Evolutionary conservation across 2,888 invertebrate genomes (phyloP), one percentile per base, ranked within the genome.

Genomic region (Prenolepis imparis): DNA sequence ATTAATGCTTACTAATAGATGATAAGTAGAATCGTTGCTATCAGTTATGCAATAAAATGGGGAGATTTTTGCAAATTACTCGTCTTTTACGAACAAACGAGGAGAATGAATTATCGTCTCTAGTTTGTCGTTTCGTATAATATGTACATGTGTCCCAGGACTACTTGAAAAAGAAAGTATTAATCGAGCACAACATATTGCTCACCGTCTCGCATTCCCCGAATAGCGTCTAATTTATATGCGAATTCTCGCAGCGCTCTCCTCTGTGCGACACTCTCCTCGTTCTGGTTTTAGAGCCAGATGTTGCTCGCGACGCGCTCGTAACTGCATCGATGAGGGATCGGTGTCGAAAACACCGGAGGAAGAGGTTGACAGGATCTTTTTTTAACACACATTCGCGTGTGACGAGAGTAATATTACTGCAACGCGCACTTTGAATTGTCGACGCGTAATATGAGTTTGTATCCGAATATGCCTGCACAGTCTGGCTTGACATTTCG

Each of bases 201-300:
- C 81, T 81, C 80, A 52, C 67, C 73, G 66, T 67, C 24, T 48
- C 61, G 83, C 88, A 88, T 90, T 89, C 87, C 73, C 74, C 87
- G 90, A 89, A 90, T 90, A 87, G 84, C 84, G 82, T 39, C 88
- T 87, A 90, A 89, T 90, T 87, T 87, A 88, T 89, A 88, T 83
- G 90, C 83, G 90, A 88, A 87, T 90, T 85, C 88, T 80, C 90
- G 85, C 84, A 90, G 88, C 88, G 74, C 82, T 90, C 75, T 68
- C 80, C n/a, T 67, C 32, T 15, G 24, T 52, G 70, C 80, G 75
- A 36, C 61, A 39, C n/a, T 52, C n/a, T 80, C 78, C 70, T 86
- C 83, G 78, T 52, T 64, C 82, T 72, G 72, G n/a, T 73, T 85
- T 81, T 68, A 70, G 61, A 73, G 74, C 91, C 91, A 90, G 89